A percentile compares a stretch with the other conserved stretches of the same genome.
These are phyloP conservation scores for Lytechinus variegatus DNA, from an alignment of 35 echinoderm and acorn worm species.

Conservation along the genomic window DNA sequence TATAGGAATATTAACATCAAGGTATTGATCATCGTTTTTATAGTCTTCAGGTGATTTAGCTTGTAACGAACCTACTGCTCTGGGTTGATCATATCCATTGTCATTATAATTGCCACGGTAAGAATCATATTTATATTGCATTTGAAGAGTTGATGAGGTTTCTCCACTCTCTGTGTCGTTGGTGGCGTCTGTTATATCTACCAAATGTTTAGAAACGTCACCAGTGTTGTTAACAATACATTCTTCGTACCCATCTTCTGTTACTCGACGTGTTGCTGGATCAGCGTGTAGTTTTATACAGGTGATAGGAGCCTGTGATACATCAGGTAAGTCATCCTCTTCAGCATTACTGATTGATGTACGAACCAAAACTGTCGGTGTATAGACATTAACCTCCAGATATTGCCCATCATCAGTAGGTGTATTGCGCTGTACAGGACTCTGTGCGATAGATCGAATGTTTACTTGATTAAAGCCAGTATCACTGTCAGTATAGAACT, in stretches of 20 bases:
- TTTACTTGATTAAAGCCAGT: too few species aligned
- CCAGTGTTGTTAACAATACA: not conserved
- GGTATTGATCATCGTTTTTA: not conserved
- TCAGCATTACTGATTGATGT: too few species aligned
- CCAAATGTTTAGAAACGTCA: not conserved
- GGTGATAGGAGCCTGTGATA: not conserved
- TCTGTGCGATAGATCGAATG: too few species aligned
- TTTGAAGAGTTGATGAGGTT: too few species aligned
- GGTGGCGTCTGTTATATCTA: not conserved
- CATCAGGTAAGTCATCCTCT: not conserved
- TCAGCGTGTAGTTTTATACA: not conserved
- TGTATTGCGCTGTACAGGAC: too few species aligned
- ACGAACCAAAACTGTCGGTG: too few species aligned
- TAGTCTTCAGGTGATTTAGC: not conserved
- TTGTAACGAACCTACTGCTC: not conserved
- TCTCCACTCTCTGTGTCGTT: not conserved
- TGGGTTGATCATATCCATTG: not conserved
- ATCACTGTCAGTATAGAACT: too few species aligned
- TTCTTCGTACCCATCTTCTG: not conserved
- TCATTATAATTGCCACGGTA: too few species aligned
- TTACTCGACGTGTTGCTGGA: not conserved
- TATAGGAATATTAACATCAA: not conserved
- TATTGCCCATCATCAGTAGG: too few species aligned
- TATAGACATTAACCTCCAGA: too few species aligned
- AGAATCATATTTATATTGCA: too few species aligned